These are phyloP conservation scores for Corythornis leucogaster DNA, from an alignment of 2,797 vertebrate species.

Conservation along the genomic window DNA sequence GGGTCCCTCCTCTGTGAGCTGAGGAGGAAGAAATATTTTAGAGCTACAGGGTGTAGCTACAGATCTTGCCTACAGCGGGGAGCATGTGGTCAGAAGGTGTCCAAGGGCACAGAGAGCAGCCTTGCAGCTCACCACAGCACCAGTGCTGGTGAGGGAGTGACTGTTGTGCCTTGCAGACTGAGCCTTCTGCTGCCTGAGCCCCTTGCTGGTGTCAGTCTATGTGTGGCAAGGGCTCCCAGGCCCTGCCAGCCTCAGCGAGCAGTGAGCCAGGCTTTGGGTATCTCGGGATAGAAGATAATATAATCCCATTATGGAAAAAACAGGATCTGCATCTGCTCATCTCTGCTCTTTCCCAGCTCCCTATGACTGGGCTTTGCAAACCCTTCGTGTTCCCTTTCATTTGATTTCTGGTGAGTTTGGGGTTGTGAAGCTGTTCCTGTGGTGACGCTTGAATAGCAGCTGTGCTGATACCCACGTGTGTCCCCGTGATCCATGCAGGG, in stretches of 20 bases:
- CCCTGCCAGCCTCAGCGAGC: background rate
- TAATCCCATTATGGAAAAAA: background rate
- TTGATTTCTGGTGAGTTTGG: background rate
- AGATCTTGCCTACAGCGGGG: background rate
- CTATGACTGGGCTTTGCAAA: background rate
- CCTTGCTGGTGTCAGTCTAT: rapidly evolving
- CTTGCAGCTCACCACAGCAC: rapidly evolving
- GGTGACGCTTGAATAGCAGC: background rate
- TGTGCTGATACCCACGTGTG: background rate
- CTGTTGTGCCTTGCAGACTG: background rate
- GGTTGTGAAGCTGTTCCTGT: background rate
- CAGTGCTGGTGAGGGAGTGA: no score
- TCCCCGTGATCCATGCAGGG: background rate
- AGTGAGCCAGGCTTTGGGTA: background rate
- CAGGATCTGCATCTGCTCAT: background rate
- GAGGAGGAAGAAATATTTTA: background rate
- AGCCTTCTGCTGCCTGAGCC: background rate
- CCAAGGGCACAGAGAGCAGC: background rate
- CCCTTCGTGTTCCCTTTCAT: background rate
- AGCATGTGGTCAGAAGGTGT: background rate
- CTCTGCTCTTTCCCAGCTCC: background rate
- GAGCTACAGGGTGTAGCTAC: no score
- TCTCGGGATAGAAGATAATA: background rate
- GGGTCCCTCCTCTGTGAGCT: background rate
- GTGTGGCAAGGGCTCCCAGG: background rate